Percentiles rank a stretch among this genome's conserved stretches.
Conservation (phyloP, 1,140 invertebrate genomes). For the Eurosta solidaginis region DNA sequence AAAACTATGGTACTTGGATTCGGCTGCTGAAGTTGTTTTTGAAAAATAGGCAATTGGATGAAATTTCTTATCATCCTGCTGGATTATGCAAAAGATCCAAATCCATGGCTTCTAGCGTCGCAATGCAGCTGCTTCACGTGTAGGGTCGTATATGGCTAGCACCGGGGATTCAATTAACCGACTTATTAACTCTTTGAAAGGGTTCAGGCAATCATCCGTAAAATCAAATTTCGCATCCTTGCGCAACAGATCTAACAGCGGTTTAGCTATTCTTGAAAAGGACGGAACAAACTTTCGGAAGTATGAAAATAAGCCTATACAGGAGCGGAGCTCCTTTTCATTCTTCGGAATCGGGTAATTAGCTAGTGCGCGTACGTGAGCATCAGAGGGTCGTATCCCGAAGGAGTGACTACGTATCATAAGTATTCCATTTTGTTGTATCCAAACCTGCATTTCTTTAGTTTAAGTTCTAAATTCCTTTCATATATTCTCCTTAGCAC, state of each 20-base stretch:
- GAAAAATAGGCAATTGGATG: slow-evolving; percentile 58
- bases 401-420: no score
- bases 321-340: no score
- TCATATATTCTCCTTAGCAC: no score
- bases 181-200: neutral
- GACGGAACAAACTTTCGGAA: neutral
- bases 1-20: no score
- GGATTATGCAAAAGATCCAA: no score
- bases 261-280: no score
- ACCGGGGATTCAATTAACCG: slow-evolving; percentile 27
- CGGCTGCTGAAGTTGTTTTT: slow-evolving; percentile 54
- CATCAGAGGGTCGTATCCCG: no score
- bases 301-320: neutral
- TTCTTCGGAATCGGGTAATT: no score
- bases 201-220: neutral
- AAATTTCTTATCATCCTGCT: slow-evolving; percentile 46
- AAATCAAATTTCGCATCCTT: neutral
- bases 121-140: slow-evolving; percentile 37
- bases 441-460: no score
- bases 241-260: neutral
- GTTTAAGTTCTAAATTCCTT: slow-evolving; percentile 12
- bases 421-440: no score
- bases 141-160: slow-evolving; percentile 36
- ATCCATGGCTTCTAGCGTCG: no score
- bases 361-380: neutral